phyloP scores from a whole-genome alignment of 2,888 invertebrate species.

The Drosophila limbata region DNA sequence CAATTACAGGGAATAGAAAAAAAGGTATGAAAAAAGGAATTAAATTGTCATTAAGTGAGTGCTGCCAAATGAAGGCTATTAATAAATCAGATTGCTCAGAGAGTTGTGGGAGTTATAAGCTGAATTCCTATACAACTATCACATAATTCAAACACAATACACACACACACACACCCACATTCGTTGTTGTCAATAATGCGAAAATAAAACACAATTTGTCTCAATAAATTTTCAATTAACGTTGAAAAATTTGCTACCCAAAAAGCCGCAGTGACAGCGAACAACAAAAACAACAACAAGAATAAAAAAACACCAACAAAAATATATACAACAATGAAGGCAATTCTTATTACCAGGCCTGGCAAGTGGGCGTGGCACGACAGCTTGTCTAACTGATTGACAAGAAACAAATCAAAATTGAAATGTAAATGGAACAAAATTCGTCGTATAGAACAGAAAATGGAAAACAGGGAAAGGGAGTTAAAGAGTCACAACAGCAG shows the following conservation, averaged over 20 bases:
- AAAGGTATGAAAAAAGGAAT: constrained; percentile 30
- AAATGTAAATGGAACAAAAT: constrained; percentile 71
- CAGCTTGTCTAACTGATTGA: constrained; percentile 69
- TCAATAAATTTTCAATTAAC: constrained; percentile 80
- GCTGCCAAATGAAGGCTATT: constrained; percentile 40
- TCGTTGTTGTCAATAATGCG: constrained; percentile 50
- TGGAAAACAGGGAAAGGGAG: constrained; percentile 11
- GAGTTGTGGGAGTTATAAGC: constrained; percentile 21
- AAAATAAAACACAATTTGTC: constrained; percentile 72
- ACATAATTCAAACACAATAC: constrained; percentile 42
- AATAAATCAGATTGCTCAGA: constrained; percentile 28
- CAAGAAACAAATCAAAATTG: constrained; percentile 79
- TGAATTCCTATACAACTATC: constrained; percentile 38
- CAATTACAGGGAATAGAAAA: constrained; percentile 9
- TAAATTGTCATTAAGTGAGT: constrained; percentile 59
- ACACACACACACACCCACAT: constrained; percentile 14
- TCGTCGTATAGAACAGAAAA: neutral
- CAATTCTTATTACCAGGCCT: constrained; percentile 38
- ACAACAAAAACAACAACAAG: constrained; percentile 17
- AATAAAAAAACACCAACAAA: constrained; percentile 2
- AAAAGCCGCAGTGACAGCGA: constrained; percentile 47
- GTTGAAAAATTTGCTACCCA: constrained; percentile 56
- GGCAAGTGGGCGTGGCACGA: constrained; percentile 40
- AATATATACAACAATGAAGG: constrained; percentile 25
- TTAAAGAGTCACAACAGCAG: constrained; percentile 16